These are phyloP conservation scores for Ornithorhynchus anatinus DNA, from an alignment of 2,113 vertebrate species.

Conservation along the genomic window DNA sequence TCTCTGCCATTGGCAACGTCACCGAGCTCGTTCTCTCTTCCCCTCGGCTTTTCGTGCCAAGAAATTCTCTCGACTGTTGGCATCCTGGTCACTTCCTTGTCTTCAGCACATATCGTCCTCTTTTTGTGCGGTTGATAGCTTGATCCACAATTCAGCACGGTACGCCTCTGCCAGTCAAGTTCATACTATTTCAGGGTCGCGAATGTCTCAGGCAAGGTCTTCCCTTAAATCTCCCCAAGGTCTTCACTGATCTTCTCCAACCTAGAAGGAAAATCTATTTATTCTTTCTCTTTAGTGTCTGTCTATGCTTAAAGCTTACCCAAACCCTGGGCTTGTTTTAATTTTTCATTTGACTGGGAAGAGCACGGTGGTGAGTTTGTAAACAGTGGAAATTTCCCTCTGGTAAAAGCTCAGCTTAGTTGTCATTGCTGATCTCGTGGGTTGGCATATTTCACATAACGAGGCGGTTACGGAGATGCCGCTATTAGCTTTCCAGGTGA, in stretches of 20 bases:
- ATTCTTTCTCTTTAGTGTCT: background rate
- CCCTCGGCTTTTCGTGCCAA: background rate
- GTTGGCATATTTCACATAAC: background rate
- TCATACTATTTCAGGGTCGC: background rate
- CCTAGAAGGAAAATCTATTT: slow-evolving; percentile 7
- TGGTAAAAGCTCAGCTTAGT: background rate
- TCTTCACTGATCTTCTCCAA: background rate
- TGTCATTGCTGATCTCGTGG: background rate
- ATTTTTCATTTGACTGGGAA: slow-evolving; percentile 2
- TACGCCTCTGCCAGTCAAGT: slow-evolving; percentile 19
- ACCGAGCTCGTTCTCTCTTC: slow-evolving; percentile 1
- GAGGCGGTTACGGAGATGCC: slow-evolving; percentile 8
- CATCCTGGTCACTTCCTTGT: background rate
- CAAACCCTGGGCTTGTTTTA: background rate
- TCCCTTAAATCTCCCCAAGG: slow-evolving; percentile 12
- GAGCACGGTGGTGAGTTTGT: background rate
- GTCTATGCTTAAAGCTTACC: slow-evolving; percentile 1
- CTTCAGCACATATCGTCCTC: slow-evolving; percentile 1
- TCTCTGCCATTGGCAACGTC: slow-evolving; percentile 29
- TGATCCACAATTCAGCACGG: background rate
- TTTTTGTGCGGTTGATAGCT: background rate
- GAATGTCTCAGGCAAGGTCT: background rate
- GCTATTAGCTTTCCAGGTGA: slow-evolving; percentile 12
- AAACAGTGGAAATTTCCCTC: background rate
- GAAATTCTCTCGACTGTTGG: slow-evolving; percentile 22